phyloP scores from a whole-genome alignment of 2,797 vertebrate species.

The Sebastes nivosus region DNA sequence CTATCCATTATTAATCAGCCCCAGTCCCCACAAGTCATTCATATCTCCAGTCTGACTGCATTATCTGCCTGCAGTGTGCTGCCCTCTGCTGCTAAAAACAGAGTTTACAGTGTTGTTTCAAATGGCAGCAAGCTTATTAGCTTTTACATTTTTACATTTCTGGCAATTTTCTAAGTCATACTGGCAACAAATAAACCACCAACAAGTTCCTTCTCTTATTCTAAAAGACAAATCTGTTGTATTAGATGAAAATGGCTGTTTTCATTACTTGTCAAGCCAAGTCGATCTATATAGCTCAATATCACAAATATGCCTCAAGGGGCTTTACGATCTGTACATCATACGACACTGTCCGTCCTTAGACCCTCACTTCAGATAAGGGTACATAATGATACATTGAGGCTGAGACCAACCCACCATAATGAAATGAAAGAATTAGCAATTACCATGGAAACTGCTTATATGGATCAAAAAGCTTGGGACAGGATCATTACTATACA shows the following conservation, averaged over 20 bases:
- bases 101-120: not conserved
- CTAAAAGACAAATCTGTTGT: not conserved
- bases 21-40: slow-evolving; percentile 2
- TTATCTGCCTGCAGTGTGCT: slow-evolving; percentile 9
- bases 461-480: too few species aligned
- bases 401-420: not conserved
- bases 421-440: not conserved
- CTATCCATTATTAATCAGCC: slow-evolving; percentile 54
- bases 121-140: not conserved
- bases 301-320: not conserved
- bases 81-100: slow-evolving; percentile 42
- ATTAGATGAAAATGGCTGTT: not conserved
- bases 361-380: not conserved
- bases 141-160: not conserved
- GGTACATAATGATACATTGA: not conserved
- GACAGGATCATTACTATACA: too few species aligned
- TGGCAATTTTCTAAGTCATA: not conserved
- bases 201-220: not conserved
- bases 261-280: too few species aligned
- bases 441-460: too few species aligned
- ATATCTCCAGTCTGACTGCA: not conserved
- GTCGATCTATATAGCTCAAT: too few species aligned
- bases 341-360: not conserved
- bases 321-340: not conserved
- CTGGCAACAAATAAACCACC: not conserved